Base-by-base conservation (phyloP, 2,888 invertebrate genomes). In the Folsomia manolachei region DNA sequence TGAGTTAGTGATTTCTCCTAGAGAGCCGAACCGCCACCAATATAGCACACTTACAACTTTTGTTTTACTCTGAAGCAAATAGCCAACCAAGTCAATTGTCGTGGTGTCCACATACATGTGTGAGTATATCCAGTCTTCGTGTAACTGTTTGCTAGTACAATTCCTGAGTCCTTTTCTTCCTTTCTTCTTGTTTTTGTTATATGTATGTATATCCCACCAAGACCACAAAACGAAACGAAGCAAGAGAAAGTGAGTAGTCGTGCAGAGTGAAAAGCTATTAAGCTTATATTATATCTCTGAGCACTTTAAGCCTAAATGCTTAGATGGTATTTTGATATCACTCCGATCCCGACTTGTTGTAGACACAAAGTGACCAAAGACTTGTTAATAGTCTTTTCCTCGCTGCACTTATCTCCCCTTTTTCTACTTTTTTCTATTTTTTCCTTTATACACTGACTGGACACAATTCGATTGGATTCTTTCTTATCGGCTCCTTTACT, bases 381-480 rank as follows among this genome's bases (percentile, higher is more conserved):
- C 65, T 66, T 51, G 39, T 66, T 51, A 66, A 39, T 21, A 66
- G 65, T 66, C 39, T 66, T 66, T 66, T 66, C 27, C 64, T 64
- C 27, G 25, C 65, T n/a, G 56, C 18, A 56, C 56, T n/a, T 56
- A n/a, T n/a, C n/a, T 66, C 64, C 21, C 65, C 21, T 52, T 21
- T 51, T 27, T n/a, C n/a, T n/a, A n/a, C n/a, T 62, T 62, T n/a
- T n/a, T n/a, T n/a, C n/a, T n/a, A n/a, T n/a, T n/a, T n/a, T n/a
- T n/a, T n/a, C n/a, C n/a, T n/a, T 39, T 39, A 39, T 39, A 14
- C 39, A 39, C 39, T n/a, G n/a, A n/a, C n/a, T 39, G 39, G 39
- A 39, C 39, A 39, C 39, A 14, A 39, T 39, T 39, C 7, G 39
- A 39, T 39, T 39, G 7, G 4, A n/a, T 14, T 39, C 39, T 39